These are phyloP conservation scores for Drosophila meridionalis DNA, from an alignment of 2,888 invertebrate species.

Conservation along the genomic window DNA sequence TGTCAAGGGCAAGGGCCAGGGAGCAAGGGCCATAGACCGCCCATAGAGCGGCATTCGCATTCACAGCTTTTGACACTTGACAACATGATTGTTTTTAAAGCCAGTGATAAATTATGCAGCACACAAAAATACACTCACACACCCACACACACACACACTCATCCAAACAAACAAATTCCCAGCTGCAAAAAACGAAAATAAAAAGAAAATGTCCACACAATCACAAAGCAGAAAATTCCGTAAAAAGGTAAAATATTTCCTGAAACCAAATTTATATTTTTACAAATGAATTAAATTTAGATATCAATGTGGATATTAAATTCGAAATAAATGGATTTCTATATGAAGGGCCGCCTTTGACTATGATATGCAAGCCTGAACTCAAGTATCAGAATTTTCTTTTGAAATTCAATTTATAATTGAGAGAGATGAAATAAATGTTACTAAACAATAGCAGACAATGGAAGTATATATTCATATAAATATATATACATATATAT, in stretches of 20 bases:
- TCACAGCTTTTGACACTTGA: slow-evolving; percentile 76
- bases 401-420: neutral
- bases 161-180: slow-evolving; percentile 30
- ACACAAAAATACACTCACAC: slow-evolving; percentile 40
- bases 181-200: neutral
- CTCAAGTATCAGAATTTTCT: neutral
- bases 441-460: neutral
- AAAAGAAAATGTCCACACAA: slow-evolving; percentile 23
- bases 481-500: neutral
- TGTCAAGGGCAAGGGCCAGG: neutral
- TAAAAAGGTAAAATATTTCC: slow-evolving; percentile 1
- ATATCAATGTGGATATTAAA: slow-evolving; percentile 6
- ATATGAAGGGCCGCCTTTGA: neutral
- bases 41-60: slow-evolving; percentile 34
- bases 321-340: neutral
- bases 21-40: slow-evolving; percentile 2
- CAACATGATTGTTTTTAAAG: slow-evolving; percentile 79
- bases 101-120: slow-evolving; percentile 76
- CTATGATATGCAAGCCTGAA: neutral
- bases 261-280: neutral
- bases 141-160: slow-evolving; percentile 7
- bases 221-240: neutral
- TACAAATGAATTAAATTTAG: slow-evolving; percentile 8
- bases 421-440: neutral
- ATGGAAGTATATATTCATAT: neutral